phyloP scores from a whole-genome alignment of 2,797 vertebrate species.

The Huso huso region DNA sequence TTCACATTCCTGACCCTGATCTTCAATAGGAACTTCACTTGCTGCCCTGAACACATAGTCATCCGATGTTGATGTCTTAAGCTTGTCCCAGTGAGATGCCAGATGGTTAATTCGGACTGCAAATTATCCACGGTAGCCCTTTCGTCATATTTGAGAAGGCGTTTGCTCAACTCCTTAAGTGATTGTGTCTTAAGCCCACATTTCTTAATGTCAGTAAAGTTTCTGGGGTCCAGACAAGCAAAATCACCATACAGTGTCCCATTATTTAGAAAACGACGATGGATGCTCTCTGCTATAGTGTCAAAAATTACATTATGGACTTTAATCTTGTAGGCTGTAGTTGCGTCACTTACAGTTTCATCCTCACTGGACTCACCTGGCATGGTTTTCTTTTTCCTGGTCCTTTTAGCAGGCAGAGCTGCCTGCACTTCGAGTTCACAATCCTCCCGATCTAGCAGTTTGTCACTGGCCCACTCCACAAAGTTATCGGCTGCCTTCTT shows the following conservation, averaged over 20 bases:
- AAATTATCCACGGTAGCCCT: neutral
- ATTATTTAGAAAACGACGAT: neutral
- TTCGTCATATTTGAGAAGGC: neutral
- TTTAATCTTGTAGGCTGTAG: neutral
- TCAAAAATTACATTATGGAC: neutral
- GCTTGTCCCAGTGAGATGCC: neutral
- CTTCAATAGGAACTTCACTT: neutral
- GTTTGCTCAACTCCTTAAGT: neutral
- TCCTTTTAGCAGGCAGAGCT: neutral
- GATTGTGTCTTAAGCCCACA: neutral
- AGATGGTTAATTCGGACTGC: neutral
- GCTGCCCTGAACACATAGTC: neutral
- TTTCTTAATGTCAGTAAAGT: neutral
- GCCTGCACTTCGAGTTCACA: neutral
- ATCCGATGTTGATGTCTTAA: neutral
- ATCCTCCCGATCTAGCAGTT: conserved; percentile 5
- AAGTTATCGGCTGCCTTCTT: conserved; percentile 15
- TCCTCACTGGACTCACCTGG: conserved; percentile 1
- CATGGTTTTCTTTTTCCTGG: neutral
- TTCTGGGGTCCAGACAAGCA: conserved; percentile 5
- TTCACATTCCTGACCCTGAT: neutral
- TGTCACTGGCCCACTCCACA: conserved; percentile 15
- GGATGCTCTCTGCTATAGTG: neutral
- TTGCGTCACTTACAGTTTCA: neutral
- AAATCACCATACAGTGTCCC: conserved; percentile 4